phyloP scores from a whole-genome alignment of 2,797 vertebrate genomes.

The Chaenodraco wilsoni region DNA sequence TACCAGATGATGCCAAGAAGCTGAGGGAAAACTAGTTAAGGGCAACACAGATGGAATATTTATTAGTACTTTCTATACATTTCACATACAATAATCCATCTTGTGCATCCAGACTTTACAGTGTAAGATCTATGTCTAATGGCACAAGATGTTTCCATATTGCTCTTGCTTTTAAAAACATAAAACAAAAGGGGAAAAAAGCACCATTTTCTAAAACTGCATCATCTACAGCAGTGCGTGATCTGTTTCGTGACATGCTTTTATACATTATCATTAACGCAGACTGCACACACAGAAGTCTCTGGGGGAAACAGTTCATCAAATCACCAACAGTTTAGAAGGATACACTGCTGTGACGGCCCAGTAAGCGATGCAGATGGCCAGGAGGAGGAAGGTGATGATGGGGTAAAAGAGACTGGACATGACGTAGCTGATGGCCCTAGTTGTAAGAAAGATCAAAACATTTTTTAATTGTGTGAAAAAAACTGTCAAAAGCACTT shows the following conservation, averaged over 20 bases:
- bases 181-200: neutral
- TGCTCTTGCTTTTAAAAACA: slow-evolving; percentile 5
- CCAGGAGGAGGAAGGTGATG: slow-evolving; percentile 92
- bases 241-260: neutral
- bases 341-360: slow-evolving; percentile 97
- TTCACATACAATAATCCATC: neutral
- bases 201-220: neutral
- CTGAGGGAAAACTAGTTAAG: slow-evolving; percentile 79
- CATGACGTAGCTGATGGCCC: slow-evolving; percentile 93
- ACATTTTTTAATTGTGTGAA: neutral
- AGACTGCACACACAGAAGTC: neutral
- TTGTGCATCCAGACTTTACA: neutral
- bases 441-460: slow-evolving; percentile 62
- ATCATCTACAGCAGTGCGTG: neutral
- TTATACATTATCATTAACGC: neutral
- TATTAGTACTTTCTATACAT: neutral
- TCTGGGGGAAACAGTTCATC: neutral
- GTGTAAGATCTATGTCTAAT: neutral
- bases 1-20: slow-evolving; percentile 93
- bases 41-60: slow-evolving; percentile 28
- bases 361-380: slow-evolving; percentile 94
- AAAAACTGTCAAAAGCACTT: neutral
- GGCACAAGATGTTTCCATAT: neutral
- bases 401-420: slow-evolving; percentile 93
- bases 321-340: slow-evolving; percentile 56